phyloP scores from a whole-genome alignment of 2,888 invertebrate species.

The Nymphalis urticae region DNA sequence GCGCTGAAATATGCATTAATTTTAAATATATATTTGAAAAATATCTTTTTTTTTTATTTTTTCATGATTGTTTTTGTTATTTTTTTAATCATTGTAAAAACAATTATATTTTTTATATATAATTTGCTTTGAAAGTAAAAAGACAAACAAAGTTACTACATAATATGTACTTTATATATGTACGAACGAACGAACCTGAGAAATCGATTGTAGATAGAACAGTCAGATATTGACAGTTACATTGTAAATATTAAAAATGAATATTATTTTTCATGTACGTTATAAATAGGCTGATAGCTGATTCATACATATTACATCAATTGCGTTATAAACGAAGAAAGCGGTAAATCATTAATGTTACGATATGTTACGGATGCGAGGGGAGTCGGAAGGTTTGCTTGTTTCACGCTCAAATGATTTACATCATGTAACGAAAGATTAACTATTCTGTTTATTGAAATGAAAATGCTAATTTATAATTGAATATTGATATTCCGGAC shows the following conservation, averaged over 20 bases:
- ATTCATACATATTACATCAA: slow-evolving; percentile 25
- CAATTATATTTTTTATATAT: too few relatives aligned
- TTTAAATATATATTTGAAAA: too few relatives aligned
- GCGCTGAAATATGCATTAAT: too few relatives aligned
- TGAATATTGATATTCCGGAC: not conserved
- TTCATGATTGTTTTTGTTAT: too few relatives aligned
- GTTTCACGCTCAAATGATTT: slow-evolving; percentile 29
- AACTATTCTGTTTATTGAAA: slow-evolving; percentile 14
- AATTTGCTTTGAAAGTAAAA: too few relatives aligned
- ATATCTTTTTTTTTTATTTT: too few relatives aligned
- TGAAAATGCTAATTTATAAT: not conserved
- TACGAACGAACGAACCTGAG: too few relatives aligned
- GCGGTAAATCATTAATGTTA: slow-evolving; percentile 27
- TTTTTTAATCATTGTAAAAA: too few relatives aligned
- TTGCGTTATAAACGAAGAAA: slow-evolving; percentile 24
- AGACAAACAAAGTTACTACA: too few relatives aligned
- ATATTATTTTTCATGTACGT: not conserved
- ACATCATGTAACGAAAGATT: slow-evolving; percentile 24
- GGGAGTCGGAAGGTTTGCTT: slow-evolving; percentile 33
- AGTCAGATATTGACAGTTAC: not conserved
- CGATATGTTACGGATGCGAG: slow-evolving; percentile 32
- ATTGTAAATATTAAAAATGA: not conserved
- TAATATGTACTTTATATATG: too few relatives aligned
- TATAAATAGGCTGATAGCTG: slow-evolving; percentile 2
- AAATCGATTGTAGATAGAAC: too few relatives aligned